Base-by-base conservation (phyloP, 2,113 vertebrate genomes). In the Perccottus glenii region DNA sequence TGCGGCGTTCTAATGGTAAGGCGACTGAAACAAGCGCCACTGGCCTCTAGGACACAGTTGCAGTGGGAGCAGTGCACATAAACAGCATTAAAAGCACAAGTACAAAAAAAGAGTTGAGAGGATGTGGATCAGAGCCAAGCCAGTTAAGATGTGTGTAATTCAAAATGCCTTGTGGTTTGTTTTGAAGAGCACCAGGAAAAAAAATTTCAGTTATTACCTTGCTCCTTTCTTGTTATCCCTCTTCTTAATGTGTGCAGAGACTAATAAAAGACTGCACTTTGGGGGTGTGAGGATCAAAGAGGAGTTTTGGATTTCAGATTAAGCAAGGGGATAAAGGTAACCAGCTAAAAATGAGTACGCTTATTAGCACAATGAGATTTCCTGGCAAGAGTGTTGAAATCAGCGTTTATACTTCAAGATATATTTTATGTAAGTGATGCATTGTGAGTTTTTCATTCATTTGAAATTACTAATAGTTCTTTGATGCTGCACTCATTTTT, bases 1-100 rank as follows among this genome's bases (percentile, higher is more conserved):
- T 84, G 81, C 59, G 65, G 88, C 72, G 77, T 84, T 78, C 75
- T 76, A 88, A 86, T 85, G 64, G 60, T 19, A 50, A 14, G 3
- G 35, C 68, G 47, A 10, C 14, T 42, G 42, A 68, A 33, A 42
- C 61, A 32, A 45, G 6, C 0, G 35, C 9, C 19, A 44, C 15
- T 11, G 50, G 57, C 50, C 80, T 64, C 5, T 11, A 43, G 38
- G 4, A 42, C 53, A 56, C n/a, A 9, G 19, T 27, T 27, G 19
- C 1, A 27, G 19, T 27, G 19, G 19, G 19, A 27, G 14, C 35
- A 53, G 9, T 11, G 51, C 51, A 53, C 51, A 53, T 53, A 53
- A 53, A 53, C 11, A 32, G 27, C 0, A 56, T 32, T 6, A 0
- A 3, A 48, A 36, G 35, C 46, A 50, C 6, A 46, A 14, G 33